Percentiles rank a stretch among this genome's conserved stretches.
Conservation (phyloP, 2,113 vertebrate species). For the Neopipo cinnamomea region DNA sequence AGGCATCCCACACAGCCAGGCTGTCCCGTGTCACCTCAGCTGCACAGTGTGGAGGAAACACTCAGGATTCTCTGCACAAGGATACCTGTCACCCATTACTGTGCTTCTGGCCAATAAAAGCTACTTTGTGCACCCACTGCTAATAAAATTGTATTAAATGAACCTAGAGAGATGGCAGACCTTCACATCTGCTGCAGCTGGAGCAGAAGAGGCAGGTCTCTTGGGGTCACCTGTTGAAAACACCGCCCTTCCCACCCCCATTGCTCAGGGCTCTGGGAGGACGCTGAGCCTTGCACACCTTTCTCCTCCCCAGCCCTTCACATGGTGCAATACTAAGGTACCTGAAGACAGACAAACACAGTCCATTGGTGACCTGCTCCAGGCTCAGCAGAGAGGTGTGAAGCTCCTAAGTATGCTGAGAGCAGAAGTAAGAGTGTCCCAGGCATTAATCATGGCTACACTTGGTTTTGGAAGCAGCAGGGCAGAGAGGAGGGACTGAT, state of each 20-base stretch:
- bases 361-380: background rate
- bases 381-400: background rate
- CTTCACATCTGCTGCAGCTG: background rate
- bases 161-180: background rate
- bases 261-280: accelerated
- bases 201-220: background rate
- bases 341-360: background rate
- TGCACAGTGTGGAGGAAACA: background rate
- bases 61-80: background rate
- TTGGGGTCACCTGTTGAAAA: accelerated
- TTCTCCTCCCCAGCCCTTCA: background rate
- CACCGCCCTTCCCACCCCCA: background rate
- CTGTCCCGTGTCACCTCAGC: background rate
- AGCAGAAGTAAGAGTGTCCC: background rate
- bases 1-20: background rate
- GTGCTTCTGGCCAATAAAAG: background rate
- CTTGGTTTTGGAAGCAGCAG: background rate
- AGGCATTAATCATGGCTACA: background rate
- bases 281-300: background rate
- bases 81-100: accelerated
- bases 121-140: accelerated
- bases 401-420: background rate
- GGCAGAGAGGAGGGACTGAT: background rate
- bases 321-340: accelerated
- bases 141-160: background rate